A percentile compares a stretch with the other conserved stretches of the same genome.
Conservation (phyloP, 2,888 invertebrate genomes). For the Byasa hedistus region DNA sequence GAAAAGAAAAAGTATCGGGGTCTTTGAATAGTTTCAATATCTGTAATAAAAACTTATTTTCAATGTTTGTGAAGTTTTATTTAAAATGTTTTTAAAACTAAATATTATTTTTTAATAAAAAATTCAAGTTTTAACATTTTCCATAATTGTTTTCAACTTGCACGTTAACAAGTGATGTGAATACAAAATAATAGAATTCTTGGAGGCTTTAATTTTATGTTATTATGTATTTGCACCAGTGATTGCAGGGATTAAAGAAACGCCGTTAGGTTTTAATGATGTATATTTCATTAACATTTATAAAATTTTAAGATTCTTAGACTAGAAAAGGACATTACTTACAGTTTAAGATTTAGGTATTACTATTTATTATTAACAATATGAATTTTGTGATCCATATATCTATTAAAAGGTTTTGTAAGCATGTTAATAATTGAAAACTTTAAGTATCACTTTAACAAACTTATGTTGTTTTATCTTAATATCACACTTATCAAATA, state of each 20-base stretch:
- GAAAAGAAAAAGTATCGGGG: no score
- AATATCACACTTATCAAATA: conserved; percentile 26
- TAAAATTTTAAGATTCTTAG: conserved; percentile 44
- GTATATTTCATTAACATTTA: conserved; percentile 38
- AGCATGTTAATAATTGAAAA: conserved; percentile 15
- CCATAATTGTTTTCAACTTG: no score
- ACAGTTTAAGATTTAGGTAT: conserved; percentile 11
- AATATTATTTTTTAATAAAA: no score
- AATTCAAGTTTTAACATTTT: background rate
- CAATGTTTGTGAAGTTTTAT: no score
- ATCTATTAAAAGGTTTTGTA: background rate
- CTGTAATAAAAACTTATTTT: no score
- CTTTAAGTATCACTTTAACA: conserved; percentile 13
- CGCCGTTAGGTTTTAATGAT: conserved; percentile 20
- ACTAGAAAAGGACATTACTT: conserved; percentile 41
- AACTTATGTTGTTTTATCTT: conserved; percentile 25
- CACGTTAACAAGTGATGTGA: no score
- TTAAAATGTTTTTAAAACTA: no score
- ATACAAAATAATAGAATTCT: no score
- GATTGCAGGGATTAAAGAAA: conserved; percentile 7
- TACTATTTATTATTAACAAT: background rate
- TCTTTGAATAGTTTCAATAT: no score
- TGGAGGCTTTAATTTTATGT: no score
- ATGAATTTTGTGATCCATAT: conserved; percentile 5
- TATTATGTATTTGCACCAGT: no score